Evolutionary conservation across 2,113 vertebrate genomes (phyloP).

Genomic region (Neopipo cinnamomea): DNA sequence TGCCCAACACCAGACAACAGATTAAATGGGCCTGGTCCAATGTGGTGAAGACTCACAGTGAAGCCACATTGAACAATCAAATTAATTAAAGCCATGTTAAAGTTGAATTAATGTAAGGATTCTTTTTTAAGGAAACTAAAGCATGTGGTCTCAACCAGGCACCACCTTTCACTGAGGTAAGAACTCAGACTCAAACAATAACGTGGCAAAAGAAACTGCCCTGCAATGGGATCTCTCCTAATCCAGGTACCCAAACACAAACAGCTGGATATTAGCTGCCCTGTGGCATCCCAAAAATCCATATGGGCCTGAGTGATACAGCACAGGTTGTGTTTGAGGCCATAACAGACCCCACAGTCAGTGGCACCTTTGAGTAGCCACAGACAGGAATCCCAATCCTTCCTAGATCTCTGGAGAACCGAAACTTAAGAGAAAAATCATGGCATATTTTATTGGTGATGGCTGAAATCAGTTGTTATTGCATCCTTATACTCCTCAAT

Average conservation of each 20-base stretch:
- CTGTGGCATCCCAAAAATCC: not conserved
- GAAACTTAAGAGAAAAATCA: not conserved
- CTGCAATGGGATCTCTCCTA: not conserved
- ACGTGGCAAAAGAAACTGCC: not conserved
- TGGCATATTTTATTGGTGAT: not conserved
- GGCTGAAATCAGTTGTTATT: not conserved
- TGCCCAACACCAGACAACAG: not conserved
- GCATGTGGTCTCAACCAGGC: not conserved
- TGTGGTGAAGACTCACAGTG: not conserved
- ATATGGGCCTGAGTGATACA: fast-evolving
- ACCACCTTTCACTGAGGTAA: not conserved
- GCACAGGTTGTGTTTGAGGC: not conserved
- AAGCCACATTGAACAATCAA: not conserved
- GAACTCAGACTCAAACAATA: not conserved
- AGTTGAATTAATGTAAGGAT: not conserved
- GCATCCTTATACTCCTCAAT: not conserved
- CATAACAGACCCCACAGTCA: not conserved
- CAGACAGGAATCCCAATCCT: not conserved
- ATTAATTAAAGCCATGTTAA: not conserved
- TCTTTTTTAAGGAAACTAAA: not conserved
- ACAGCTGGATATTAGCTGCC: not conserved
- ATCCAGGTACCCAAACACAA: not conserved
- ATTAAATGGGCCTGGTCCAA: not conserved
- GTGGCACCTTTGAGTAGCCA: not conserved
- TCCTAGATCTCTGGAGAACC: not conserved